phyloP scores from a whole-genome alignment of 2,113 vertebrate genomes.

The Crotalus horridus region DNA sequence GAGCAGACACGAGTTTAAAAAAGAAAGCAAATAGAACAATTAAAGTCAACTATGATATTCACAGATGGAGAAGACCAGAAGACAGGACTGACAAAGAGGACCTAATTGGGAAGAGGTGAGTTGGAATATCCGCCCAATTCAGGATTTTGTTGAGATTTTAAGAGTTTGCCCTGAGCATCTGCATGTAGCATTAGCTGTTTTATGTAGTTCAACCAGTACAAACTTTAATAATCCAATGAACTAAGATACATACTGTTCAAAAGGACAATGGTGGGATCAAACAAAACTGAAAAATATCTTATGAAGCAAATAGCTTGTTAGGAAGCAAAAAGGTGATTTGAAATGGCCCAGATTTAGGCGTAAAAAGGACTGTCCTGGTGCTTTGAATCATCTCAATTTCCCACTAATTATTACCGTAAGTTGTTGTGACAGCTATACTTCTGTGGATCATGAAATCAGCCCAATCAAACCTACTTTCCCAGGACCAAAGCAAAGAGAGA shows the following conservation, averaged over 20 bases:
- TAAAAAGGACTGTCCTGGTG: background rate
- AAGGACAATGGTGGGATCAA: background rate
- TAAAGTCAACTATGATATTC: background rate
- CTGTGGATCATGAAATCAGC: background rate
- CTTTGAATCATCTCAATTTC: background rate
- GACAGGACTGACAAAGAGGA: background rate
- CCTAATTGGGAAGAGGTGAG: background rate
- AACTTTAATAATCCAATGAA: background rate
- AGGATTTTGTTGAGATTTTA: background rate
- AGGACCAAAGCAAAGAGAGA: background rate
- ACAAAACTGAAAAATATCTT: background rate
- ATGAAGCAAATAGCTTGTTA: background rate
- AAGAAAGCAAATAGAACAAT: background rate
- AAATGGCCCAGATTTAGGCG: background rate
- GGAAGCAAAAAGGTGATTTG: background rate
- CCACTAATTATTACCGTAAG: background rate
- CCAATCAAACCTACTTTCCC: background rate
- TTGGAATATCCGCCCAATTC: background rate
- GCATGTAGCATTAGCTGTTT: background rate
- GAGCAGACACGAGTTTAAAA: background rate
- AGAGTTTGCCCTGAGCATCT: background rate
- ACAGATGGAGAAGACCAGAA: background rate
- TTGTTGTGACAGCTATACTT: constrained; percentile 18
- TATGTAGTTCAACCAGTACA: background rate
- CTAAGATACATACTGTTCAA: background rate